Evolutionary conservation across 2,888 invertebrate species (phyloP), one percentile per base, ranked within the genome.

Genomic region (Zelleria hepariella): DNA sequence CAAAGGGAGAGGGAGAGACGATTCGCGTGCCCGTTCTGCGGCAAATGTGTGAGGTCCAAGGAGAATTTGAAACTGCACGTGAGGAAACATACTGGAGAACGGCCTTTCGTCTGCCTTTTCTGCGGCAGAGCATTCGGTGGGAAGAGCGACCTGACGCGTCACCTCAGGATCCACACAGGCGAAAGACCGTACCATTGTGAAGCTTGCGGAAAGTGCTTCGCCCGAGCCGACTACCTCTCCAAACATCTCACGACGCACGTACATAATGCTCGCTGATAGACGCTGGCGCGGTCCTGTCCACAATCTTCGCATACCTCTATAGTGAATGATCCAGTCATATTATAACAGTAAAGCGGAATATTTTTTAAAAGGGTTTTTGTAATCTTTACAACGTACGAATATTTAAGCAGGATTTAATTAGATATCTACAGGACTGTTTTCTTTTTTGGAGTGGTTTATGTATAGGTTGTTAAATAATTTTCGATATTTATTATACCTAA

Each of bases 171-270:
- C 65, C 96, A 96, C 78, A 96, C 96, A 10, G 96, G 96, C 48
- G 96, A 96, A 82, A 89, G 96, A 62, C 96, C 96, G 32, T 96
- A 96, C 82, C 96, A 96, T 78, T 96, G 96, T 86, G 96, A 96
- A 81, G 95, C 96, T 79, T 96, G 96, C 82, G 96, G 96, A 66
- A 96, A 96, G 82, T 96, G 96, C 79, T 96, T 96, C 82, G 96
- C 96, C 25, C 91, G 96, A 58, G 96, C 96, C 59, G 96, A 96
- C 79, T 96, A 96, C 75, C 91, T 96, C 61, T 96, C 96, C 71
- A 96, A 96, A 82, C 96, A 96, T 83, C 91, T 96, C 68, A 96
- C 96, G 64, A 96, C 96, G 32, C 96, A 96, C 87, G 95, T 96
- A 69, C 96, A 96, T 84, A 92, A 92, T 75, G 90, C 92, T 63